Evolutionary conservation across 2,797 vertebrate species (phyloP).

Genomic region (Ctenochaetus hawaiiensis): DNA sequence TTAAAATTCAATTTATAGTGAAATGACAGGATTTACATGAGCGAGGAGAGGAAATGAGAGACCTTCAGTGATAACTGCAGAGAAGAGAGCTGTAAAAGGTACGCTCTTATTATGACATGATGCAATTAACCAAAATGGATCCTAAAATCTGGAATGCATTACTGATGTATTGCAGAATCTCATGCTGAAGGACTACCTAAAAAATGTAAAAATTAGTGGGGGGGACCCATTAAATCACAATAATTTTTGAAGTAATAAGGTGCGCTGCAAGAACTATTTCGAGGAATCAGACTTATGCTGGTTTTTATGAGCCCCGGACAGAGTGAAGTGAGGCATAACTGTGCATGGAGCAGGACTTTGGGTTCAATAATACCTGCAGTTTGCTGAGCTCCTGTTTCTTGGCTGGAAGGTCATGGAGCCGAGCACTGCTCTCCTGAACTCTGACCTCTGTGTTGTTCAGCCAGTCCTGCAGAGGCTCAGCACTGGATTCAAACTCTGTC

Average conservation of each 20-base stretch:
- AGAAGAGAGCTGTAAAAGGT: conserved; percentile 34
- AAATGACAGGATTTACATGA: conserved; percentile 53
- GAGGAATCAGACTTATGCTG: not conserved
- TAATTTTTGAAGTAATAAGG: not conserved
- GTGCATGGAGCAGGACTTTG: not conserved
- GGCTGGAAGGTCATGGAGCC: conserved; percentile 92
- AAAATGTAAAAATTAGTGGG: conserved; percentile 23
- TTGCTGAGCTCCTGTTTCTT: conserved; percentile 95
- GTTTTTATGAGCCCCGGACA: not conserved
- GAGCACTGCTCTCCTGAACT: conserved; percentile 91
- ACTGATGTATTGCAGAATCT: conserved; percentile 14
- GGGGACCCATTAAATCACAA: conserved; percentile 18
- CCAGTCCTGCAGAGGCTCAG: conserved; percentile 95
- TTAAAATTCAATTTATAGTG: conserved; percentile 68
- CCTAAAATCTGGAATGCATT: not conserved
- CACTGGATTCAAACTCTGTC: conserved; percentile 94
- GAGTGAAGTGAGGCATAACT: not conserved
- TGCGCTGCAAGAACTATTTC: not conserved
- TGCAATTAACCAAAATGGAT: conserved; percentile 37
- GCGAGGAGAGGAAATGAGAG: conserved; percentile 49
- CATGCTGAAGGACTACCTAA: conserved; percentile 19
- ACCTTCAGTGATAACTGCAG: conserved; percentile 36
- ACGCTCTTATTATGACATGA: conserved; percentile 25
- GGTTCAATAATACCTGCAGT: conserved; percentile 88
- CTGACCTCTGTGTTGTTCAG: conserved; percentile 89